Percentiles rank a stretch among this genome's conserved stretches.
phyloP scores from a whole-genome alignment of 1,140 invertebrate genomes.

The Dendroctonus valens region DNA sequence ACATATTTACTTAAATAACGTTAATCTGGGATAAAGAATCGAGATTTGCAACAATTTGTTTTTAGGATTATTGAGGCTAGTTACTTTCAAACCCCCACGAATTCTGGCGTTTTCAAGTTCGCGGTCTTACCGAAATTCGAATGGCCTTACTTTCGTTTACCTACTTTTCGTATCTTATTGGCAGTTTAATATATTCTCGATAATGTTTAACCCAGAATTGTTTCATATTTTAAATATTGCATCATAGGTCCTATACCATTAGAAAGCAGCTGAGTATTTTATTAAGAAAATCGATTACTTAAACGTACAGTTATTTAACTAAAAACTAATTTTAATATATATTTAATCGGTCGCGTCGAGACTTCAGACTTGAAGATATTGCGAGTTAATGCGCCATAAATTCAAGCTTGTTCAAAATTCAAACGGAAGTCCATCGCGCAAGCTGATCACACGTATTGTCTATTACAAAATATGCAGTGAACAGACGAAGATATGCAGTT shows the following conservation, averaged over 20 bases:
- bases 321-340: slow-evolving; percentile 6
- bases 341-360: slow-evolving; percentile 31
- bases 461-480: slow-evolving; percentile 3
- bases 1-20: too few species aligned
- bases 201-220: too few species aligned
- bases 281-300: not conserved
- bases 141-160: too few species aligned
- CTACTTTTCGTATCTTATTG: too few species aligned
- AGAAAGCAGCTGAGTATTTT: slow-evolving; percentile 7
- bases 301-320: slow-evolving; percentile 6
- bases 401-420: slow-evolving; percentile 12
- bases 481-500: too few species aligned
- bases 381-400: slow-evolving; percentile 1
- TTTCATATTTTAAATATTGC: slow-evolving; percentile 8
- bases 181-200: too few species aligned
- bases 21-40: too few species aligned
- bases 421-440: slow-evolving; percentile 31
- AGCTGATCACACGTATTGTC: slow-evolving; percentile 26
- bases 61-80: too few species aligned
- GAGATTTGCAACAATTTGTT: too few species aligned
- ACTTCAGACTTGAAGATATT: slow-evolving; percentile 20
- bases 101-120: too few species aligned
- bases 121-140: too few species aligned
- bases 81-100: too few species aligned
- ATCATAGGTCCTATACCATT: slow-evolving; percentile 9